These are phyloP conservation scores for Drosophila emarginata DNA, from an alignment of 2,888 invertebrate species.

Conservation along the genomic window DNA sequence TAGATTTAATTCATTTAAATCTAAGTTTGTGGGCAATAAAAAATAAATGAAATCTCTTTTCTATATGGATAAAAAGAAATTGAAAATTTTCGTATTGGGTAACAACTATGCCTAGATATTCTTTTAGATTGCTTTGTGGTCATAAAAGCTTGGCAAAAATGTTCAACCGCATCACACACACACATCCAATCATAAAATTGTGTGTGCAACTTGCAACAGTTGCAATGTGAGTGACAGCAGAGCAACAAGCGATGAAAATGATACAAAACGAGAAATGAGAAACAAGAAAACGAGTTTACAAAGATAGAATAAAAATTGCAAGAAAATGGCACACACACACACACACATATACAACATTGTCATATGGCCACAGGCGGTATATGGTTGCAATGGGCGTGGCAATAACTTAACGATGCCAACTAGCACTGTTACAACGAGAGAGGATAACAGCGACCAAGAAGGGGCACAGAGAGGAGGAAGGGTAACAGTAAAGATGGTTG, in stretches of 20 bases:
- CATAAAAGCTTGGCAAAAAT: slow-evolving; percentile 53
- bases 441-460: slow-evolving; percentile 3
- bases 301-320: slow-evolving; percentile 15
- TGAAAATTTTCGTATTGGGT: too few relatives aligned
- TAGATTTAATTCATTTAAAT: too few relatives aligned
- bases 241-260: slow-evolving; percentile 28
- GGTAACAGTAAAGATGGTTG: slow-evolving; percentile 7
- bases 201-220: slow-evolving; percentile 43
- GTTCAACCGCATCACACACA: slow-evolving; percentile 2
- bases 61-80: too few relatives aligned
- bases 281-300: slow-evolving; percentile 19
- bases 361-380: slow-evolving; percentile 29
- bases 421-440: slow-evolving; percentile 30
- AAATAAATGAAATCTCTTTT: too few relatives aligned
- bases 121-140: slow-evolving; percentile 12
- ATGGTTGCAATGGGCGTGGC: slow-evolving; percentile 45
- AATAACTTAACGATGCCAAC: slow-evolving; percentile 67
- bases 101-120: too few relatives aligned
- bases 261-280: slow-evolving; percentile 18
- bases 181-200: slow-evolving; percentile 49
- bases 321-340: background rate
- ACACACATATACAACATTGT: slow-evolving; percentile 20
- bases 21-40: too few relatives aligned
- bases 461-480: background rate
- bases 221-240: slow-evolving; percentile 28